Percentiles rank a stretch among this genome's conserved stretches.
Conservation (phyloP, 2,888 invertebrate genomes). For the Ochlodes sylvanus region DNA sequence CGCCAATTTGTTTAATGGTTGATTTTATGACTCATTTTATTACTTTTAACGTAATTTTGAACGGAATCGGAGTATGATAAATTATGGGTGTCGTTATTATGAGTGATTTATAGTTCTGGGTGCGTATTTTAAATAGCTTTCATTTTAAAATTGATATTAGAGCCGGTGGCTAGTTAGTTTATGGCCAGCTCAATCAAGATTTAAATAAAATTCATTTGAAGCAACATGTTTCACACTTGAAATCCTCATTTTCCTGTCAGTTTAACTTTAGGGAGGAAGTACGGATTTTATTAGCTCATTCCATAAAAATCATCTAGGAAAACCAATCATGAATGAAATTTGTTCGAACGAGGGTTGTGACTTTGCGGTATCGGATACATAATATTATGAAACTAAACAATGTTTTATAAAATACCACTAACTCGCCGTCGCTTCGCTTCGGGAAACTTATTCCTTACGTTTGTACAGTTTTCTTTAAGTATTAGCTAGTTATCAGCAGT, state of each 20-base stretch:
- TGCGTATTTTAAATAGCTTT: slow-evolving; percentile 11
- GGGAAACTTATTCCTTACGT: too few species aligned
- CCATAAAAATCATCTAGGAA: neutral
- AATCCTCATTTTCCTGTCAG: neutral
- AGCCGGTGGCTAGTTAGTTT: neutral
- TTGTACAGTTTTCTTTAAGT: too few species aligned
- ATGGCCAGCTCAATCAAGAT: too few species aligned
- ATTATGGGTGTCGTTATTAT: slow-evolving; percentile 28
- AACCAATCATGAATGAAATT: slow-evolving; percentile 4
- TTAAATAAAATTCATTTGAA: neutral
- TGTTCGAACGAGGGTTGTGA: neutral
- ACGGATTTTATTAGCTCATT: slow-evolving; percentile 1
- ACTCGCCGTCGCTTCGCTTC: too few species aligned
- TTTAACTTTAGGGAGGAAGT: neutral
- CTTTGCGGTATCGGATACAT: neutral
- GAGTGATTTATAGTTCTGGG: slow-evolving; percentile 29
- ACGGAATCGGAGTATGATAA: slow-evolving; percentile 30
- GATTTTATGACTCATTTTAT: slow-evolving; percentile 35
- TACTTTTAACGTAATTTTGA: slow-evolving; percentile 31
- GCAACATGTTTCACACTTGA: neutral
- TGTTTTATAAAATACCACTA: too few species aligned
- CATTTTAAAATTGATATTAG: slow-evolving; percentile 9
- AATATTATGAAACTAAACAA: neutral
- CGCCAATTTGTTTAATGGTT: slow-evolving; percentile 38
- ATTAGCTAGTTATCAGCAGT: too few species aligned